Evolutionary conservation across 2,113 vertebrate genomes (phyloP).

Genomic region (Zosterops hypoxanthus): DNA sequence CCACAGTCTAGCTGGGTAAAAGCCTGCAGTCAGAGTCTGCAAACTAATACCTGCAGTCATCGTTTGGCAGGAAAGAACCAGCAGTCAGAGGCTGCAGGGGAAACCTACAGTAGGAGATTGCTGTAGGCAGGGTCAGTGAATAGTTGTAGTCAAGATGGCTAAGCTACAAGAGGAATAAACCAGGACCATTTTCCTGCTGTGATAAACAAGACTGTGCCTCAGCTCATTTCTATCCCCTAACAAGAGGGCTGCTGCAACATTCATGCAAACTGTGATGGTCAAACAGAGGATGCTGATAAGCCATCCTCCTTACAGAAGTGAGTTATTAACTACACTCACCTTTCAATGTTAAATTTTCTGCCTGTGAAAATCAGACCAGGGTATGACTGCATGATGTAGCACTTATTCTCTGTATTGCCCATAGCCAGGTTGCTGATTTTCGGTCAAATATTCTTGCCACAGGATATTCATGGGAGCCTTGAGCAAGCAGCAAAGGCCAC

Average conservation of each 20-base stretch:
- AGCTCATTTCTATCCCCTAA: not conserved
- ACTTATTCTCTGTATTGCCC: not conserved
- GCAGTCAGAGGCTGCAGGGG: too few species aligned
- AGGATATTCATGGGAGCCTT: not conserved
- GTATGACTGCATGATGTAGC: accelerated
- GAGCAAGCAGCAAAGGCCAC: not conserved
- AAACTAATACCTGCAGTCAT: not conserved
- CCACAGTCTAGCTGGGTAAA: not conserved
- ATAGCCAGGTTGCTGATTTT: not conserved
- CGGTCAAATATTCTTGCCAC: not conserved
- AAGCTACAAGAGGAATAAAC: not conserved
- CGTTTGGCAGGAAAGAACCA: not conserved
- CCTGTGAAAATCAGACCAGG: not conserved
- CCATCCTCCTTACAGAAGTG: not conserved
- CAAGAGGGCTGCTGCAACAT: not conserved
- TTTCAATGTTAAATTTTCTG: not conserved
- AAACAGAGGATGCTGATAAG: not conserved
- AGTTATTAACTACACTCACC: not conserved
- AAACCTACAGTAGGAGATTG: not conserved
- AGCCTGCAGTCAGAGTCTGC: not conserved
- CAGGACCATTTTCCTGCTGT: not conserved
- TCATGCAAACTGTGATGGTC: not conserved
- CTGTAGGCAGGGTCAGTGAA: not conserved
- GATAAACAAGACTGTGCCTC: not conserved
- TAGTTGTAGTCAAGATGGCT: not conserved